Evolutionary conservation across 1,140 invertebrate genomes (phyloP), one percentile per base, ranked within the genome.

Genomic region (Papilio polyxenes): DNA sequence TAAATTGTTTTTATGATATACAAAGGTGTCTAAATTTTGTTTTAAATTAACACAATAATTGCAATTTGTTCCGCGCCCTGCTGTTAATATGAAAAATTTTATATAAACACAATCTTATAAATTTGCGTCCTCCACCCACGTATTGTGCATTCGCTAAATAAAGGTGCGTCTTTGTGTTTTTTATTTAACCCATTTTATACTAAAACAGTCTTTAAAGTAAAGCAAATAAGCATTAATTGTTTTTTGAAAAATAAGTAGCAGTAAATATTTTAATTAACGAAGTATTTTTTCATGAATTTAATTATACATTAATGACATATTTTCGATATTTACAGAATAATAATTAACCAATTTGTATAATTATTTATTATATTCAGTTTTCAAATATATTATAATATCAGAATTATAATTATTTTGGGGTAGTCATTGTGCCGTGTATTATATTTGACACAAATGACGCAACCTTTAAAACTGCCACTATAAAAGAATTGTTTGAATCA

Each of bases 81-180:
- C 79, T 80, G 79, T 48, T 80, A 23, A 31, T 80, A 80, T 80
- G 79, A 80, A 80, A 80, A 72, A 72, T 69, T 51, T 80, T 72
- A 80, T 48, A 72, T 72, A 80, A 80, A 72, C 44, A 80, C 62
- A 80, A 48, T 80, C 37, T 72, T 49, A 53, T 80, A 80, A 80
- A 80, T 65, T 79, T 62, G 77, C 77, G 9, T 44, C 59, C 10
- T 40, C 59, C 20, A 31, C 23, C 76, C 20, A 51, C 23, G 23
- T 59, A 59, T 56, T 56, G 5, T 78, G 2, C 20, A 76, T 76
- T 76, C 75, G 44, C 75, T 53, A 78, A 78, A 78, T 78, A 78
- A 51, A 37, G 23, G 31, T 72, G 65, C 65, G 13, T 37, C 23
- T 37, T 37, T 37, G 4, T 6, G 4, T 7, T 59, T 59, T 56